phyloP scores from a whole-genome alignment of 2,113 vertebrate genomes.

The Labrus mixtus region DNA sequence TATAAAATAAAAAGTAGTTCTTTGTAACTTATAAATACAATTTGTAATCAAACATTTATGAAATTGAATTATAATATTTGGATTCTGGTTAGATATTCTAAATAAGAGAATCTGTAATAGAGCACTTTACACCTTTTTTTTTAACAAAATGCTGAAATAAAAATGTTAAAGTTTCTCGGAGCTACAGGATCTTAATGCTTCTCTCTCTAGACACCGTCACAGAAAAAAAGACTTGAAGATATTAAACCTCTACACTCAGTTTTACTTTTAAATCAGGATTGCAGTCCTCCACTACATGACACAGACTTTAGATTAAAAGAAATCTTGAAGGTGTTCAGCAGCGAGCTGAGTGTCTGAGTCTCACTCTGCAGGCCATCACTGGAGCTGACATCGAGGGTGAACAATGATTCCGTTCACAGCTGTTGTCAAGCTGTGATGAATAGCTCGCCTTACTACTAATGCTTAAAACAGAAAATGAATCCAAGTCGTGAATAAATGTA shows the following conservation, averaged over 20 bases:
- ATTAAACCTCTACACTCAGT: constrained; percentile 12
- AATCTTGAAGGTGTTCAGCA: background rate
- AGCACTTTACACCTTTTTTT: too few relatives aligned
- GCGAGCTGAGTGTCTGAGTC: constrained; percentile 28
- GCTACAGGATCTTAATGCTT: too few relatives aligned
- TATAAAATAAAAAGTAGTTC: too few relatives aligned
- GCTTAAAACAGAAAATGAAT: constrained; percentile 79
- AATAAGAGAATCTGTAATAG: too few relatives aligned
- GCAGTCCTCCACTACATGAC: background rate
- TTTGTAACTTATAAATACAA: too few relatives aligned
- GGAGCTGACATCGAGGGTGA: constrained; percentile 46
- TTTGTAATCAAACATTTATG: too few relatives aligned
- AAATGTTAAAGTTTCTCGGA: too few relatives aligned
- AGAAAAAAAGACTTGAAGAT: background rate
- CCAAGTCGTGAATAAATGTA: constrained; percentile 77
- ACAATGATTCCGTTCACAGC: constrained; percentile 53
- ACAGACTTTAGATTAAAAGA: background rate
- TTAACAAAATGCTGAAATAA: too few relatives aligned
- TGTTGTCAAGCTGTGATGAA: constrained; percentile 80
- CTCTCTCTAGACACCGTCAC: too few relatives aligned
- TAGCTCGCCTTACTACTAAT: constrained; percentile 63
- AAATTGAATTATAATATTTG: too few relatives aligned
- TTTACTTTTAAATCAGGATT: constrained; percentile 3
- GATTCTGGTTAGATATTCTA: too few relatives aligned
- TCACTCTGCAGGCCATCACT: constrained; percentile 36